These are phyloP conservation scores for Acronicta alni DNA, from an alignment of 2,888 invertebrate species.

Conservation along the genomic window DNA sequence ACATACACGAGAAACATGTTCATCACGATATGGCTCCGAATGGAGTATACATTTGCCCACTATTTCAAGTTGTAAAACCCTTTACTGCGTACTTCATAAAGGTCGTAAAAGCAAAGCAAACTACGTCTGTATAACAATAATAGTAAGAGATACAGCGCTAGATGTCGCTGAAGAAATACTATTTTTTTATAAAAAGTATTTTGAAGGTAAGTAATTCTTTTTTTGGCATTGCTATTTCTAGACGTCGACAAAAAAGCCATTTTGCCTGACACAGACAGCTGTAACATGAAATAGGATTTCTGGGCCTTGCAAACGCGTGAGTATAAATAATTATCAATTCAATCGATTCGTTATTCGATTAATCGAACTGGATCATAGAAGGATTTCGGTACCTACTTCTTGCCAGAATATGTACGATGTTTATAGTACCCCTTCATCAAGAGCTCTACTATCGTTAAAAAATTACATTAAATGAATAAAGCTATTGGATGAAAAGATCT, in stretches of 20 bases:
- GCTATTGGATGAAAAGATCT: conserved; percentile 24
- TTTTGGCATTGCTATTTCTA: no score
- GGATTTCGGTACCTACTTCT: neutral
- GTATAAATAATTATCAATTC: no score
- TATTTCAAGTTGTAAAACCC: conserved; percentile 67
- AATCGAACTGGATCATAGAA: neutral
- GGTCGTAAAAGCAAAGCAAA: conserved; percentile 66
- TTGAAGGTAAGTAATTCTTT: no score
- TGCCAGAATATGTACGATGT: neutral
- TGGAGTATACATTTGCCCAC: conserved; percentile 49
- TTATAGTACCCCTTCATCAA: neutral
- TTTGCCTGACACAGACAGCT: no score
- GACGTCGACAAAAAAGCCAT: no score
- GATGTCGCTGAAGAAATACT: conserved; percentile 33
- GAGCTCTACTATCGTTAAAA: neutral
- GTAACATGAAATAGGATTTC: no score
- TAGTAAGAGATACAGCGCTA: conserved; percentile 46
- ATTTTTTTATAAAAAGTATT: conserved; percentile 1
- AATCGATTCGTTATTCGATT: no score
- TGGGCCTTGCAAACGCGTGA: no score
- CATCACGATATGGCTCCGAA: conserved; percentile 56
- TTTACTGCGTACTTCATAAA: conserved; percentile 75
- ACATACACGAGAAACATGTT: conserved; percentile 53
- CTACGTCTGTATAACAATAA: conserved; percentile 47
- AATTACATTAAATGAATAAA: conserved; percentile 13